Evolutionary conservation across 2,113 vertebrate genomes (phyloP).

Genomic region (Marcusenius ussheri): DNA sequence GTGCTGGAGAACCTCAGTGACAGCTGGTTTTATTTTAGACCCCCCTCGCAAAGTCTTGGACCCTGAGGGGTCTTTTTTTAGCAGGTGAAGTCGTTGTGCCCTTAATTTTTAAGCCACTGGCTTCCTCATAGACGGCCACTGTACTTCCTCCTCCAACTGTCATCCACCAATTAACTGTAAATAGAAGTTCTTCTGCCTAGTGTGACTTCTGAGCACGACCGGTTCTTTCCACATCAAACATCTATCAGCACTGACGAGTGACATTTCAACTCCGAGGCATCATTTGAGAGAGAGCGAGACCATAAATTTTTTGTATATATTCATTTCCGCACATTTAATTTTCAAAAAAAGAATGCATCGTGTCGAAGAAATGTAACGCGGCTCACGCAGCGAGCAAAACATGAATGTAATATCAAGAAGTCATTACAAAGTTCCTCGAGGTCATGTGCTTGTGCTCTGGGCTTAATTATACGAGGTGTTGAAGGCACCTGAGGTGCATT

Average conservation of each 20-base stretch:
- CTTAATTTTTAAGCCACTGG: conserved; percentile 50
- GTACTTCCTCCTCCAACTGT: neutral
- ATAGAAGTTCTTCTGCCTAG: neutral
- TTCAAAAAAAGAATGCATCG: neutral
- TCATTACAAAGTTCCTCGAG: neutral
- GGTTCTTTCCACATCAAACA: neutral
- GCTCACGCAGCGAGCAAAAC: neutral
- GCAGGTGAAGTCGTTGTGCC: conserved; percentile 56
- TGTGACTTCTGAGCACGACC: neutral
- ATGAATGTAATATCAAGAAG: neutral
- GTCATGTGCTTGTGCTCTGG: neutral
- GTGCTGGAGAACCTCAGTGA: conserved; percentile 56
- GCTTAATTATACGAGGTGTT: neutral
- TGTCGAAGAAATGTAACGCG: neutral
- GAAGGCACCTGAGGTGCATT: neutral
- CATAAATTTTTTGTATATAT: neutral
- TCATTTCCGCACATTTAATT: neutral
- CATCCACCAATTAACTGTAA: neutral
- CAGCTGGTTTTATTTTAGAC: conserved; percentile 79
- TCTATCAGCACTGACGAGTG: neutral
- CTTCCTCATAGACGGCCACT: conserved; percentile 40
- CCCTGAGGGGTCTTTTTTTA: conserved; percentile 62
- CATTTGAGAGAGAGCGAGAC: neutral
- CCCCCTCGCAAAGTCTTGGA: conserved; percentile 51
- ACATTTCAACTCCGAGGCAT: neutral